These are phyloP conservation scores for Babyrousa celebensis DNA, from an alignment of 2,797 vertebrate species.

Conservation along the genomic window DNA sequence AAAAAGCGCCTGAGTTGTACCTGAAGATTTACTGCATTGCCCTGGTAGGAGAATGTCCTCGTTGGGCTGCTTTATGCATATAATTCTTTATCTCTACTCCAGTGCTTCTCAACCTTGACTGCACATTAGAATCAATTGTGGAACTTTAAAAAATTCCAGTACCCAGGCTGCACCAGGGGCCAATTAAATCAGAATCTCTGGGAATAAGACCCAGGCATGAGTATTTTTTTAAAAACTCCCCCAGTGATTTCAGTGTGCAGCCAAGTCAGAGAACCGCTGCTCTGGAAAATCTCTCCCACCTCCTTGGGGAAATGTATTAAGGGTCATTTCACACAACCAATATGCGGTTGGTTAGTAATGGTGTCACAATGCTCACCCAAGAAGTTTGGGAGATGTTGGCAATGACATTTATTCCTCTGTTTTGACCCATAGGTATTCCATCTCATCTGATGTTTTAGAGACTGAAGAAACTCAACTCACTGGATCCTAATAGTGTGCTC, in stretches of 20 bases:
- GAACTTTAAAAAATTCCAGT: not conserved
- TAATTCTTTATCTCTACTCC: not conserved
- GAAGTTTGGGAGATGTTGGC: not conserved
- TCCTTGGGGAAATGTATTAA: not conserved
- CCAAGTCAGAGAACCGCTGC: not conserved
- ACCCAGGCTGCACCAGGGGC: not conserved
- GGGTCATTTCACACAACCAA: not conserved
- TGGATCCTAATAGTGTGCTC: not conserved
- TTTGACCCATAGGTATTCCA: not conserved
- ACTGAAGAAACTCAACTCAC: not conserved
- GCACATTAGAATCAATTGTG: not conserved
- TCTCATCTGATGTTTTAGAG: conserved; percentile 10
- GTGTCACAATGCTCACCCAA: not conserved
- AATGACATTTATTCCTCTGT: not conserved
- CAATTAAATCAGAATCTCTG: conserved; percentile 46
- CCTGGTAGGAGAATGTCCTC: not conserved
- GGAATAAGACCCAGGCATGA: not conserved
- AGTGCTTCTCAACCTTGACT: not conserved
- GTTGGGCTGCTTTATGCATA: not conserved
- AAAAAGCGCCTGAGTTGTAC: not conserved
- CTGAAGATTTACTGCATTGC: not conserved
- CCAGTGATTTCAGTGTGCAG: not conserved
- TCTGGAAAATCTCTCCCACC: not conserved
- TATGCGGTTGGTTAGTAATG: not conserved
- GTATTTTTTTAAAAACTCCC: not conserved